Base-by-base conservation (phyloP, 2,888 invertebrate species). In the Tiliacea citrago region DNA sequence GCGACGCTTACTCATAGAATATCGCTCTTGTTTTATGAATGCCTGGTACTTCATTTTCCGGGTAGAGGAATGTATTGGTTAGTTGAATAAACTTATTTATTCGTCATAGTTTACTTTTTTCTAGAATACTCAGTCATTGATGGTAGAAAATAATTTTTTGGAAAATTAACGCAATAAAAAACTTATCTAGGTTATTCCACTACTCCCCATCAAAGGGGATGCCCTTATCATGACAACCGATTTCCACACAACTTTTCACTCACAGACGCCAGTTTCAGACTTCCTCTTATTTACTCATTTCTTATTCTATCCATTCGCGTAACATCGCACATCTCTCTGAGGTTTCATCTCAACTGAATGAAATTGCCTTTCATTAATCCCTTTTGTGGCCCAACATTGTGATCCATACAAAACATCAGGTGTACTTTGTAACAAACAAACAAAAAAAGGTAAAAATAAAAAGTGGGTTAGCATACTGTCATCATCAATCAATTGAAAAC, bases 1-100 rank as follows among this genome's bases (percentile, higher is more conserved):
- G 35, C 24, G 21, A 24, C 12, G 67, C 51, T 79, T 79, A 81
- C 76, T 79, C 82, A 81, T 81, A 21, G 16, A 35, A 39, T 67
- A 81, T 53, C 39, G 76, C 77, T 51, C n/a, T 67, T 49, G 58
- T 66, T 82, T 66, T 60, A 82, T 84, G 61, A 66, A 58, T 61
- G 60, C 71, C 68, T 72, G 21, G 60, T 71, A 79, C 68, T 65
- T 24, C n/a, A 73, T 82, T 73, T 78, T 81, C 62, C 67, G 63
- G 24, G 47, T 75, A 75, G 53, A 42, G 57, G 81, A 81, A 81
- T 68, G 39, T 66, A 53, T 75, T 58, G 24, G 53, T 80, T 65
- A 24, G 51, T 75, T n/a, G 57, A 81, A 67, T 63, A 81, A n/a
- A n/a, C 12, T n/a, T 65, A 29, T 21, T 29, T 47, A 49, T 58